Base-by-base conservation (phyloP, 2,888 invertebrate genomes). In the Oeneis ivallda region DNA sequence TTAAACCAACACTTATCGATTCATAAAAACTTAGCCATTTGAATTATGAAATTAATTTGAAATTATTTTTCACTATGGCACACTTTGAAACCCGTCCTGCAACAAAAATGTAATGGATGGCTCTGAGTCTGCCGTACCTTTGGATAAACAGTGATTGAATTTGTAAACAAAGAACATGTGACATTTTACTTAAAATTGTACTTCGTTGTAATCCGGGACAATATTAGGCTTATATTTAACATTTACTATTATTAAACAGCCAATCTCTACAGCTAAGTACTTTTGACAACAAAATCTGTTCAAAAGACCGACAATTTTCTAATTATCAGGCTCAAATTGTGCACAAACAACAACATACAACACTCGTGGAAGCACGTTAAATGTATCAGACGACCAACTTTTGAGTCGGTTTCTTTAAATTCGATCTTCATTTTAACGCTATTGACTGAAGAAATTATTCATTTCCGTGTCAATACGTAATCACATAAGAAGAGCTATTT, bases 281-380 rank as follows among this genome's bases (percentile, higher is more conserved):
- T 45, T 8, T 53, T 32, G 52, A 45, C 39, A 61, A 34, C 39
- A 61, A 61, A 59, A 57, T 32, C 11, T 57, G 41, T 64, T 43
- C 49, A 56, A 45, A 59, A 41, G 32, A 67, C 54, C 47, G 34
- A 53, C 54, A 60, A 49, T 49, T 56, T 60, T 19, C 49, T 59
- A 59, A 60, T 17, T 56, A 64, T 41, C 13, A 19, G 50, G n/a
- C 41, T 32, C 37, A 39, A 54, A 19, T 61, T 61, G 64, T 67
- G 67, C 67, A 61, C 39, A 32, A 62, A 65, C 60, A 66, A 62
- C 68, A 62, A 68, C 54, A 56, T 59, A 70, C 67, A 65, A 72
- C 68, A 79, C 79, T 74, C 74, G 83, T 89, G 87, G 87, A 88
- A 88, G 87, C 88, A 88, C 88, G 79, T 82, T 74, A 80, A 79